Conservation (phyloP, 2,888 invertebrate genomes). For the Sussaba pulchella region DNA sequence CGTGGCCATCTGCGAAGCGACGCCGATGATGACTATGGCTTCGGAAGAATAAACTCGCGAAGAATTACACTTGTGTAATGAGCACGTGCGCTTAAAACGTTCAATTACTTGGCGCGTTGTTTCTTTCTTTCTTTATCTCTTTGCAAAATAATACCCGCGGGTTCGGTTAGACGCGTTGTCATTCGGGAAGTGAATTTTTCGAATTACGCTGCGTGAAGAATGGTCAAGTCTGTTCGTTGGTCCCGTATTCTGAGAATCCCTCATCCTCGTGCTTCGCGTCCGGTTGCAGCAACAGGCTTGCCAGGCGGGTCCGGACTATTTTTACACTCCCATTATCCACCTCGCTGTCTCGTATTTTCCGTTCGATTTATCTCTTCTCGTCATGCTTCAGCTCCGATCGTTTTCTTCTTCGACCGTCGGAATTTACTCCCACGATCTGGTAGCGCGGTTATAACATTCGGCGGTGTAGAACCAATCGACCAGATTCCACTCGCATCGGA, state of each 20-base stretch:
- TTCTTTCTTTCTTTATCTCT: conserved; percentile 36
- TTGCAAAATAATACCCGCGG: conserved; percentile 42
- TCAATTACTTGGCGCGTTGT: conserved; percentile 63
- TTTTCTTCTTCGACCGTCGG: no score
- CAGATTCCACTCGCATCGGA: not conserved
- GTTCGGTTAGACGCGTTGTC: conserved; percentile 56
- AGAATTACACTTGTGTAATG: conserved; percentile 47
- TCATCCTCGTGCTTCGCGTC: conserved; percentile 68
- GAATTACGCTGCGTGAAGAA: conserved; percentile 67
- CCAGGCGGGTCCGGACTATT: conserved; percentile 31
- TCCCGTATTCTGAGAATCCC: conserved; percentile 56
- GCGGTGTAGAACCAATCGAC: no score
- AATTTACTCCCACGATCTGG: not conserved
- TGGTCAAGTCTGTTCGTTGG: conserved; percentile 55
- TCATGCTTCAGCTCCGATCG: not conserved
- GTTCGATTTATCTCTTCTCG: conserved; percentile 20
- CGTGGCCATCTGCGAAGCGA: conserved; percentile 35
- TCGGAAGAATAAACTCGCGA: conserved; percentile 54
- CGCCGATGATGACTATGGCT: conserved; percentile 17
- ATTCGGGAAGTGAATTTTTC: conserved; percentile 64
- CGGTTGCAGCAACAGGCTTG: conserved; percentile 73
- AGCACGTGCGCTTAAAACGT: conserved; percentile 62
- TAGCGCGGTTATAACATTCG: no score
- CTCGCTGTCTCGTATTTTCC: conserved; percentile 18
- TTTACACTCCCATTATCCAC: conserved; percentile 44